phyloP scores from a whole-genome alignment of 1,140 invertebrate genomes.

The Battus philenor region DNA sequence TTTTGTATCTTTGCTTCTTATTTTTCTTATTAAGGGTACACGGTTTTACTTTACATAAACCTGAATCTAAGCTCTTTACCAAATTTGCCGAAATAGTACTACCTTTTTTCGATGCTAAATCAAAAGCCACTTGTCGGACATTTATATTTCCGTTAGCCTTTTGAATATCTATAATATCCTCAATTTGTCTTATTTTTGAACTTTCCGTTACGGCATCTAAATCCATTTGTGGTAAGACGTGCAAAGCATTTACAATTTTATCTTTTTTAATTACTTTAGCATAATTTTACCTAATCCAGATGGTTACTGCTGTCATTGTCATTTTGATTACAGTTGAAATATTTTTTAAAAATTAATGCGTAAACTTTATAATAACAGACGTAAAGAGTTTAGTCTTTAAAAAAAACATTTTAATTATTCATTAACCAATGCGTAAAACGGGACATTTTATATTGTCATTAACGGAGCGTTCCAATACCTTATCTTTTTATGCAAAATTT shows the following conservation, averaged over 20 bases:
- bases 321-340: not conserved
- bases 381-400: no score
- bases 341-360: no score
- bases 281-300: conserved; percentile 31
- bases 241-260: conserved; percentile 28
- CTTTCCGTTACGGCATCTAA: conserved; percentile 23
- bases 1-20: conserved; percentile 38
- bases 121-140: conserved; percentile 53
- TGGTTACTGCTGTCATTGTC: conserved; percentile 25
- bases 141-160: conserved; percentile 56
- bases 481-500: no score
- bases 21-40: conserved; percentile 31
- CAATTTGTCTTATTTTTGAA: conserved; percentile 54
- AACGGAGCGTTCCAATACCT: no score
- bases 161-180: conserved; percentile 64
- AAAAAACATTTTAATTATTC: no score
- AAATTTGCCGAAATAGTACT: conserved; percentile 34
- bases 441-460: no score
- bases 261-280: conserved; percentile 33
- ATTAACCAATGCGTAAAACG: no score
- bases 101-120: conserved; percentile 37
- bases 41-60: conserved; percentile 33
- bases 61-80: conserved; percentile 46
- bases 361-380: no score
- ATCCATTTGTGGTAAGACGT: conserved; percentile 36